A percentile compares a stretch with the other conserved stretches of the same genome.
Conservation (phyloP, 2,113 vertebrate genomes). For the Atrichornis clamosus region DNA sequence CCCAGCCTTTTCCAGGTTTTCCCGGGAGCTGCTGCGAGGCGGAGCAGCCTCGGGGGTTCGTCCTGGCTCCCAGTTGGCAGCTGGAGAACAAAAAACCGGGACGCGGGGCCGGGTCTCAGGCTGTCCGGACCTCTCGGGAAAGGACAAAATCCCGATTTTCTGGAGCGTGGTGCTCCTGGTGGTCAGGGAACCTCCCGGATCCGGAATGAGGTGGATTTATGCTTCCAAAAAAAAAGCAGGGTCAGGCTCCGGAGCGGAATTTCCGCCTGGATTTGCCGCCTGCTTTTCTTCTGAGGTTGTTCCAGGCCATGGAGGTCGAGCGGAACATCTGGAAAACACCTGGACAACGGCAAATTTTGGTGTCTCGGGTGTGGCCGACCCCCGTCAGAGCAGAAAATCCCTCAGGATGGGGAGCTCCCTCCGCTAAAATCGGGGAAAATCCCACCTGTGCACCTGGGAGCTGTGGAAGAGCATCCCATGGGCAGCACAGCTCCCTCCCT, state of each 20-base stretch:
- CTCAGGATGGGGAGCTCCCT: neutral
- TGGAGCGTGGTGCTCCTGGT: neutral
- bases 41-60: neutral
- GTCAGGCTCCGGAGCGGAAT: neutral
- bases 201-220: neutral
- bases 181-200: accelerated
- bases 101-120: accelerated
- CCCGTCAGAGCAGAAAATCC: neutral
- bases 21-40: neutral
- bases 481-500: neutral
- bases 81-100: neutral
- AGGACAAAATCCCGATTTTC: neutral
- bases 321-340: neutral
- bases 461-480: neutral
- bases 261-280: neutral
- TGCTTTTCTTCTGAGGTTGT: accelerated
- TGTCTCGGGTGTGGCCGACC: neutral
- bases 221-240: neutral
- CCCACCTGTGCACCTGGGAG: neutral
- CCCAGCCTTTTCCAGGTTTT: neutral
- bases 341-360: too few species aligned
- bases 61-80: neutral
- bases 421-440: neutral
- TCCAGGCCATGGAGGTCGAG: neutral
- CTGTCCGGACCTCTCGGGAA: neutral